Conservation (phyloP, 2,888 invertebrate species). For the Ephialtes manifestator region DNA sequence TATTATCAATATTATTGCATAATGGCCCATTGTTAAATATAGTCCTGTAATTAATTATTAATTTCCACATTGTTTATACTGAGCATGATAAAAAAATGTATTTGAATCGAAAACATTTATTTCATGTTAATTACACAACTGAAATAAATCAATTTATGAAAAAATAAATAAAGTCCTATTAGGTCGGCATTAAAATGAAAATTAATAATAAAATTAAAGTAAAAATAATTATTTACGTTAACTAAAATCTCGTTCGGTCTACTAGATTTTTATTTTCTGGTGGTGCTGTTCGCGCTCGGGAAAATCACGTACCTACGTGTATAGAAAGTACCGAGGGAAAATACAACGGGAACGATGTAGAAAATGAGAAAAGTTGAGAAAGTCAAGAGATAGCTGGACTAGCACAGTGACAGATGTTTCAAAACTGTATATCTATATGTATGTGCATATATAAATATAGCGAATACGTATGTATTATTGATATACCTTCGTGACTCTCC, state of each 20-base stretch:
- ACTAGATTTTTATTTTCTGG: constrained; percentile 1
- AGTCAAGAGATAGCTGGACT: constrained; percentile 37
- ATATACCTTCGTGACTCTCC: constrained; percentile 54
- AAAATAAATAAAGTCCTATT: no score
- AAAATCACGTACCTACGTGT: not conserved
- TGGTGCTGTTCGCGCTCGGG: not conserved
- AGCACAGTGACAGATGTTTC: not conserved
- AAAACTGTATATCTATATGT: constrained; percentile 17
- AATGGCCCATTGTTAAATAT: no score
- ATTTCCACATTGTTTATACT: no score
- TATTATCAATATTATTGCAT: no score
- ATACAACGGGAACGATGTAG: constrained; percentile 36
- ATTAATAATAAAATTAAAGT: no score
- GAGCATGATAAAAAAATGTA: no score
- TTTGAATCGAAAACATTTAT: no score
- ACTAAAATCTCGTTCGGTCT: not conserved
- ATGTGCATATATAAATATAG: constrained; percentile 18
- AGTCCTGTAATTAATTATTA: no score
- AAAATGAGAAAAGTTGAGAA: constrained; percentile 56
- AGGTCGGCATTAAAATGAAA: no score
- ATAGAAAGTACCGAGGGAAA: constrained; percentile 38
- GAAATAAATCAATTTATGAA: no score
- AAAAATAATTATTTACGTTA: no score
- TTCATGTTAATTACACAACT: no score
- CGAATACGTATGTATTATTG: constrained; percentile 26